Conservation (phyloP, 2,888 invertebrate species). For the Axea sp. region DNA sequence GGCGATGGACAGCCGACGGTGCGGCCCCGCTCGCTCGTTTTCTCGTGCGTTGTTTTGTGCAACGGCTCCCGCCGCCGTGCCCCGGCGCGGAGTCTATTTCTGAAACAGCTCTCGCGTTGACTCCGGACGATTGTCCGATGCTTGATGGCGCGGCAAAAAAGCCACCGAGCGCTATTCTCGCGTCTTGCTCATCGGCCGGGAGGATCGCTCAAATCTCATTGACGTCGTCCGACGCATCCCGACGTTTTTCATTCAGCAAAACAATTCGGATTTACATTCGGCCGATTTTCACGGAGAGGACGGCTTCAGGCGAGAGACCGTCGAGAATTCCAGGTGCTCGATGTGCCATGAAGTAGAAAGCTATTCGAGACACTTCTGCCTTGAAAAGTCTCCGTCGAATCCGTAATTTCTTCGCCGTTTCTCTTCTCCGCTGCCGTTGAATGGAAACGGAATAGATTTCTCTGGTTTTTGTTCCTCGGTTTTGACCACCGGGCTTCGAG, state of each 20-base stretch:
- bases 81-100: conserved; percentile 58
- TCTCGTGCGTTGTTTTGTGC: conserved; percentile 53
- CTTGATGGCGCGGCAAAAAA: conserved; percentile 54
- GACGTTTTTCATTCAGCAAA: conserved; percentile 40
- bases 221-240: conserved; percentile 31
- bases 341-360: conserved; percentile 66
- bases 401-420: conserved; percentile 38
- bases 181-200: conserved; percentile 13
- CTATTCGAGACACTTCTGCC: conserved; percentile 58
- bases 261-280: conserved; percentile 41
- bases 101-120: conserved; percentile 59
- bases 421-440: conserved; percentile 40
- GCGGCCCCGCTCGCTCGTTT: conserved; percentile 32
- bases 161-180: conserved; percentile 54
- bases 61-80: conserved; percentile 42
- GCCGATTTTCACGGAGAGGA: conserved; percentile 38
- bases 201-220: conserved; percentile 22
- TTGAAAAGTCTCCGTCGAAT: conserved; percentile 43
- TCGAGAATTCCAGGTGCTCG: conserved; percentile 62
- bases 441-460: conserved; percentile 32
- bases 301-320: conserved; percentile 31
- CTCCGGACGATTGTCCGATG: conserved; percentile 59
- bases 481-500: too few species aligned
- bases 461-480: too few species aligned
- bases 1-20: conserved; percentile 46